Conservation (phyloP, 2,113 vertebrate genomes). For the Mionectes macconnelli region DNA sequence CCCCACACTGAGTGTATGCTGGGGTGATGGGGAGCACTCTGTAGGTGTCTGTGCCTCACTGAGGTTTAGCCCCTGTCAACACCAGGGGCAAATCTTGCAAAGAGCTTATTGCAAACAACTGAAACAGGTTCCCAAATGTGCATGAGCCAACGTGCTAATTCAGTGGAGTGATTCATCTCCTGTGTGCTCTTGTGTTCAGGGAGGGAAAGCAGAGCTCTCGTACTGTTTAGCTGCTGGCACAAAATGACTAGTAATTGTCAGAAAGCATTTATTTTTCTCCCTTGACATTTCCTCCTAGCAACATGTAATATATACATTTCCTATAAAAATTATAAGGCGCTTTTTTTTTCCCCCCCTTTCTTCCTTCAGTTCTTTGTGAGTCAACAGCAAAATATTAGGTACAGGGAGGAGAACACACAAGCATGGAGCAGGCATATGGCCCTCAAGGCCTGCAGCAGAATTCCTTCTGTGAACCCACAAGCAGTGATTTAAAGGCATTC, state of each 20-base stretch:
- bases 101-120: background rate
- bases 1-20: fast-evolving
- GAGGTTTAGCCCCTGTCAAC: background rate
- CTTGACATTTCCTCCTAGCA: background rate
- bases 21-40: background rate
- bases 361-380: background rate
- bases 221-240: background rate
- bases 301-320: background rate
- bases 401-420: background rate
- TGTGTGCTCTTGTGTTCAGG: background rate
- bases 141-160: background rate
- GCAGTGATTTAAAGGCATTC: background rate
- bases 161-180: background rate
- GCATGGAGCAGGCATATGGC: background rate
- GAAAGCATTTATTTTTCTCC: background rate
- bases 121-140: background rate
- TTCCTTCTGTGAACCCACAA: background rate
- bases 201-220: background rate
- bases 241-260: background rate
- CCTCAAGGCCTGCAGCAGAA: background rate
- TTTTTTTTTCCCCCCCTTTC: background rate
- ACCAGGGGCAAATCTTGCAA: background rate
- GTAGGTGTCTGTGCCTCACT: no score
- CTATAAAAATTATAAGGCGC: background rate
- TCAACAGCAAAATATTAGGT: background rate